phyloP scores from a whole-genome alignment of 1,140 invertebrate genomes.

The Rhopalosiphum padi region DNA sequence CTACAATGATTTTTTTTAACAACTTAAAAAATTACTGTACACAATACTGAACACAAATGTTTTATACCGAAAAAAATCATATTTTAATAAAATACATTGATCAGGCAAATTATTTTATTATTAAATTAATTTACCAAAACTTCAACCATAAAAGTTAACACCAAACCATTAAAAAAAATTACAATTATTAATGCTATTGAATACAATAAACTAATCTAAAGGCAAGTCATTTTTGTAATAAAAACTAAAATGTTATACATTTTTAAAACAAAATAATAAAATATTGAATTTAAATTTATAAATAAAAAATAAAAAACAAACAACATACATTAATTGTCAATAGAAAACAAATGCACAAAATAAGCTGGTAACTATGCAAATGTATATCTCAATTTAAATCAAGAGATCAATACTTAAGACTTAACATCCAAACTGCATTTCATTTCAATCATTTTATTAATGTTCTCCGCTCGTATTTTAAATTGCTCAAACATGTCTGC shows the following conservation, averaged over 20 bases:
- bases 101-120: no score
- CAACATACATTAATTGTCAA: not conserved
- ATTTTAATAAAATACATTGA: not conserved
- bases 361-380: conserved; percentile 8
- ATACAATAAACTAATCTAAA: not conserved
- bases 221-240: not conserved
- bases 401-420: not conserved
- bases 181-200: not conserved
- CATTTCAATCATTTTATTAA: conserved; percentile 63
- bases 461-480: conserved; percentile 72
- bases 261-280: not conserved
- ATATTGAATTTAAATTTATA: not conserved
- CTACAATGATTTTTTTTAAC: not conserved
- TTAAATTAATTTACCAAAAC: not conserved
- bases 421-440: conserved; percentile 40
- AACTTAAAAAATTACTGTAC: not conserved
- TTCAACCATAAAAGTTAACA: not conserved
- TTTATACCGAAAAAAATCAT: not conserved
- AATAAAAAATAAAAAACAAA: not conserved
- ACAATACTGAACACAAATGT: not conserved
- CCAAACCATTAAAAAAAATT: not conserved
- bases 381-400: not conserved
- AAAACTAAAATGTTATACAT: not conserved
- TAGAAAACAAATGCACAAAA: not conserved
- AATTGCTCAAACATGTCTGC: conserved; percentile 80